Evolutionary conservation across 2,113 vertebrate genomes (phyloP).

Genomic region (Colaptes auratus): DNA sequence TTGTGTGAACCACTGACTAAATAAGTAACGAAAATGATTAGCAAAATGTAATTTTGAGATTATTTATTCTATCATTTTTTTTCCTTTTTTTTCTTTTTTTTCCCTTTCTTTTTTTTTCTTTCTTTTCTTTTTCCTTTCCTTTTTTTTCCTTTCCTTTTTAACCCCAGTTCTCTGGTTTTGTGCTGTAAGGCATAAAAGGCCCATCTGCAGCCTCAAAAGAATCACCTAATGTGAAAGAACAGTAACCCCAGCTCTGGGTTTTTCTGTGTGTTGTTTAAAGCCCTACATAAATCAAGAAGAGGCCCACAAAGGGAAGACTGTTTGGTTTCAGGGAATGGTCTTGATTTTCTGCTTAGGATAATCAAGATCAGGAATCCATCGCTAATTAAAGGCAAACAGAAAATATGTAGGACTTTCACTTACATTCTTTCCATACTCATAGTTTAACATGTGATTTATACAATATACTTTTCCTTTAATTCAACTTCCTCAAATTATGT

Average conservation of each 20-base stretch:
- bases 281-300: constrained; percentile 71
- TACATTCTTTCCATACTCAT: constrained; percentile 75
- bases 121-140: too few species aligned
- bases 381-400: constrained; percentile 81
- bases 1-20: neutral
- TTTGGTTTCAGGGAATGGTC: constrained; percentile 65
- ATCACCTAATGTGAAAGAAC: constrained; percentile 42
- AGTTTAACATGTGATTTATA: constrained; percentile 53
- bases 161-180: constrained; percentile 13
- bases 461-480: constrained; percentile 48
- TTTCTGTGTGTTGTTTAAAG: constrained; percentile 55
- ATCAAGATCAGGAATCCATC: constrained; percentile 78
- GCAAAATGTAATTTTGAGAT: neutral
- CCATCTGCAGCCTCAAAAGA: constrained; percentile 34
- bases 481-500: constrained; percentile 47
- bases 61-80: too few species aligned
- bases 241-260: constrained; percentile 15
- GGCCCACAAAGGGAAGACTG: constrained; percentile 65
- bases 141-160: too few species aligned
- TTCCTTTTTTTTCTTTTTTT: too few species aligned
- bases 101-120: too few species aligned
- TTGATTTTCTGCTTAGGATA: constrained; percentile 74
- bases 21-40: neutral
- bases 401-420: constrained; percentile 63
- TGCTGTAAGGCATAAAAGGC: neutral